Evolutionary conservation across 2,888 invertebrate genomes (phyloP).

Genomic region (Lymantria dispar): DNA sequence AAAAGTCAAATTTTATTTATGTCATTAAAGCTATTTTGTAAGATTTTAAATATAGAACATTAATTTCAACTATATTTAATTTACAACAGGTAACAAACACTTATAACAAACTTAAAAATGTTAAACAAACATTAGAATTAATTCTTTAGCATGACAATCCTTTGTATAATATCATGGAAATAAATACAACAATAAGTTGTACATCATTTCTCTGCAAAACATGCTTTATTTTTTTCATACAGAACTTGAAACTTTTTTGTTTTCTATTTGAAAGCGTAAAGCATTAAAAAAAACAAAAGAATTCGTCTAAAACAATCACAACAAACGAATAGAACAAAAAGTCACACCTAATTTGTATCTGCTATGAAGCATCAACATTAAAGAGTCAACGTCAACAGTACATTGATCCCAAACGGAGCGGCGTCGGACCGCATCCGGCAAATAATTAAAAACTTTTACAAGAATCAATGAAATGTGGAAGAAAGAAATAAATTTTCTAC

Average conservation of each 20-base stretch:
- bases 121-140: too few relatives aligned
- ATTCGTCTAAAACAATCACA: slow-evolving; percentile 14
- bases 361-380: slow-evolving; percentile 44
- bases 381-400: slow-evolving; percentile 47
- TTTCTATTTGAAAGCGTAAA: not conserved
- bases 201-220: too few relatives aligned
- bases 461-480: slow-evolving; percentile 66
- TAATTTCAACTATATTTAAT: too few relatives aligned
- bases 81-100: too few relatives aligned
- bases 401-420: slow-evolving; percentile 58
- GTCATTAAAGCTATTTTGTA: too few relatives aligned
- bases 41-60: too few relatives aligned
- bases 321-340: slow-evolving; percentile 16
- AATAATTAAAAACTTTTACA: slow-evolving; percentile 77
- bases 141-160: too few relatives aligned
- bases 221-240: too few relatives aligned
- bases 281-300: slow-evolving; percentile 8
- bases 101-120: too few relatives aligned
- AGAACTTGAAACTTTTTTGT: not conserved
- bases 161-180: too few relatives aligned
- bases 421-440: slow-evolving; percentile 62
- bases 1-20: too few relatives aligned
- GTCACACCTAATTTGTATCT: slow-evolving; percentile 29
- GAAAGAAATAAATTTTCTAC: slow-evolving; percentile 73
- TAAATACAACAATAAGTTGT: too few relatives aligned